A percentile compares a stretch with the other conserved stretches of the same genome.
Evolutionary conservation across 1,140 invertebrate species (phyloP).

Genomic region (Atta texana): DNA sequence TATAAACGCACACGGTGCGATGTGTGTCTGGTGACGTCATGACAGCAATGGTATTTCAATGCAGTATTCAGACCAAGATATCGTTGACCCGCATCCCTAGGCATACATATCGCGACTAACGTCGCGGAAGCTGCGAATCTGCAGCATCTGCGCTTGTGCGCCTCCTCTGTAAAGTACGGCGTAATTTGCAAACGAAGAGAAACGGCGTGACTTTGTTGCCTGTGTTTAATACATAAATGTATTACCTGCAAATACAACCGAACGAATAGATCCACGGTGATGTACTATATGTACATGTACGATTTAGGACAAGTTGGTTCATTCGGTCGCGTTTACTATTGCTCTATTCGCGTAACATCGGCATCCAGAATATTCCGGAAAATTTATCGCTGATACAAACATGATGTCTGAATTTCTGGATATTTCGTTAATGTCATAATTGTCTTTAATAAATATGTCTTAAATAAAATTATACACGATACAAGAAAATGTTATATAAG

Average conservation of each 20-base stretch:
- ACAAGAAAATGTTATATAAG: neutral
- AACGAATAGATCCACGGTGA: constrained; percentile 17
- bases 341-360: neutral
- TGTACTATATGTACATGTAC: neutral
- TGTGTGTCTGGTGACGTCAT: neutral
- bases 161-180: no score
- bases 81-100: constrained; percentile 36
- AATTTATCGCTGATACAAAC: neutral
- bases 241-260: neutral
- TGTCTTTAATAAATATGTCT: neutral
- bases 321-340: neutral
- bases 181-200: constrained; percentile 17
- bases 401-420: neutral
- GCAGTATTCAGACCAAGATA: constrained; percentile 30
- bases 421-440: neutral
- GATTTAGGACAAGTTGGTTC: constrained; percentile 31
- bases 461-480: neutral
- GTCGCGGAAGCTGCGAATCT: neutral
- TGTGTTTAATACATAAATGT: constrained; percentile 12
- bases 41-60: constrained; percentile 19
- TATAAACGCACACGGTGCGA: no score
- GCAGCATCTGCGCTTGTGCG: neutral
- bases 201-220: constrained; percentile 20
- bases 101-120: neutral
- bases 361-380: neutral